These are phyloP conservation scores for Rapana venosa DNA, from an alignment of 2,888 invertebrate species.

Conservation along the genomic window DNA sequence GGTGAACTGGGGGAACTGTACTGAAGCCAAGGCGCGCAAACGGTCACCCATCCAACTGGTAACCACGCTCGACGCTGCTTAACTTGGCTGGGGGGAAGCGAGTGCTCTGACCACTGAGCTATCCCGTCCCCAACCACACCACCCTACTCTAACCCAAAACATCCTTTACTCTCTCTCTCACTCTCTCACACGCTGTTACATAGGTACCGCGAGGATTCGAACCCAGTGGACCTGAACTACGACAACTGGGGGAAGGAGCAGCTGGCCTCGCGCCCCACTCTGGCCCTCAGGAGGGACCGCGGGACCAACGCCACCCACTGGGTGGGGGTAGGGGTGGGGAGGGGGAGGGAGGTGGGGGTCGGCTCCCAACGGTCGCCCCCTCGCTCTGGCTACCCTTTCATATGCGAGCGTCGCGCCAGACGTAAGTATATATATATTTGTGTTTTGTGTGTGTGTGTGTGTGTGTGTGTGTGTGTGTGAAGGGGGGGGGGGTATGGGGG, in stretches of 20 bases:
- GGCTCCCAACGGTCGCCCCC: slow-evolving; percentile 63
- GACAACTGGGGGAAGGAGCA: slow-evolving; percentile 62
- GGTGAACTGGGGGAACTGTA: no score
- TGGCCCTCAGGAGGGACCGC: slow-evolving; percentile 75
- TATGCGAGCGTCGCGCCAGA: slow-evolving; percentile 80
- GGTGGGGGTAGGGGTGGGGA: slow-evolving; percentile 67
- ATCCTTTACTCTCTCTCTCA: no score
- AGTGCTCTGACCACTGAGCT: no score
- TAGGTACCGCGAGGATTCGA: slow-evolving; percentile 33
- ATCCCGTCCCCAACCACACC: not conserved
- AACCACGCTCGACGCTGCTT: no score
- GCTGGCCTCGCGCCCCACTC: slow-evolving; percentile 58
- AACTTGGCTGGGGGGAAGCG: no score
- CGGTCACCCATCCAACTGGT: no score
- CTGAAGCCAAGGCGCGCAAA: no score
- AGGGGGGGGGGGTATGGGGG: no score
- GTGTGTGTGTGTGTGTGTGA: no score
- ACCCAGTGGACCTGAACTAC: slow-evolving; percentile 56
- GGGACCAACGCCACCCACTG: slow-evolving; percentile 76
- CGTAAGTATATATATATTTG: slow-evolving; percentile 70
- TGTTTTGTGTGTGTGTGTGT: not conserved
- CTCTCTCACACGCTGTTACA: no score
- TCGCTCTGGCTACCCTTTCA: slow-evolving; percentile 75
- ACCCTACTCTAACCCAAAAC: no score
- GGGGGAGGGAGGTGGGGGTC: slow-evolving; percentile 59